Conservation (phyloP, 2,113 vertebrate genomes). For the Acrocephalus arundinaceus region DNA sequence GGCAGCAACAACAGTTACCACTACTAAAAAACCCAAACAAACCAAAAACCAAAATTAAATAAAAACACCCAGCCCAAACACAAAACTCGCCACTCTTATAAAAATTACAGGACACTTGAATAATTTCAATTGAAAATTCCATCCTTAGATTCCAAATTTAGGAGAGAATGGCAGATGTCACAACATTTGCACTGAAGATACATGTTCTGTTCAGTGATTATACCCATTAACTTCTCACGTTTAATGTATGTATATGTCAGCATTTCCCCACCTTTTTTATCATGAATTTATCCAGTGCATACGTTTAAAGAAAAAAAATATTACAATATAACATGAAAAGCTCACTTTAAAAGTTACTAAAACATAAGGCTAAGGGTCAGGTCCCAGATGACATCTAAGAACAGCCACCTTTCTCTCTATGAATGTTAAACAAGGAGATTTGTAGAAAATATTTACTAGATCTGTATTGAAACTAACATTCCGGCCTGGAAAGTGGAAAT, state of each 20-base stretch:
- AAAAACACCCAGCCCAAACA: background rate
- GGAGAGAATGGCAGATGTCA: background rate
- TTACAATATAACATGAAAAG: background rate
- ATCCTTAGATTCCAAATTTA: background rate
- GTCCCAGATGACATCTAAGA: background rate
- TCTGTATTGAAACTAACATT: background rate
- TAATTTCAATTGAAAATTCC: background rate
- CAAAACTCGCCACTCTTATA: rapidly evolving
- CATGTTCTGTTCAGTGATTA: background rate
- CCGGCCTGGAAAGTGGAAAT: background rate
- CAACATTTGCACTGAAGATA: background rate
- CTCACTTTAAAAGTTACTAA: background rate
- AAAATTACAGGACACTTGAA: background rate
- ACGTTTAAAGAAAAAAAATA: background rate
- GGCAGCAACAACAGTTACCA: background rate
- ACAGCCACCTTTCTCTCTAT: background rate
- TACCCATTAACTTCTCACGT: background rate
- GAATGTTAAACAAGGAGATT: background rate
- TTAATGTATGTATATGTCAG: background rate
- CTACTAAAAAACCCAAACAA: background rate
- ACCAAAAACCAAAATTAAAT: background rate
- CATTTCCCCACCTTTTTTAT: rapidly evolving
- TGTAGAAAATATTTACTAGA: background rate
- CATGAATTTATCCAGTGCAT: background rate
- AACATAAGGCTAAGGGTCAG: background rate